Percentiles rank a stretch among this genome's conserved stretches.
Evolutionary conservation across 2,113 vertebrate genomes (phyloP).

Genomic region (Sphaerodactylus townsendi): DNA sequence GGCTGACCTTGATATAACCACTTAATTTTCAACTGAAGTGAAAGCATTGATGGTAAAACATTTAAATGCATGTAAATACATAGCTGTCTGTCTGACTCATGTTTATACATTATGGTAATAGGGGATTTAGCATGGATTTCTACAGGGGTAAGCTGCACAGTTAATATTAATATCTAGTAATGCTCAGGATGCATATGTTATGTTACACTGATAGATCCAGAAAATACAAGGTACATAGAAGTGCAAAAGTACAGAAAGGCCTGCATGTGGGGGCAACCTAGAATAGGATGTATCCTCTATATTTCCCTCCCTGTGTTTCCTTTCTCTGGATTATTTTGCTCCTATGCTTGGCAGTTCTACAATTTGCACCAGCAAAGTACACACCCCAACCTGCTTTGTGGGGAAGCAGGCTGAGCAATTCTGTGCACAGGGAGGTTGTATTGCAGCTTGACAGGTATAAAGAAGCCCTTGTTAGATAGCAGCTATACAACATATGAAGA

Average conservation of each 20-base stretch:
- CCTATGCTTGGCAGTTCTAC: background rate
- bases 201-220: conserved; percentile 56
- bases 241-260: background rate
- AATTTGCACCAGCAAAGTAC: background rate
- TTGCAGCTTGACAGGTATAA: background rate
- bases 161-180: conserved; percentile 24
- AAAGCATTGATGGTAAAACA: conserved; percentile 49
- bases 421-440: background rate
- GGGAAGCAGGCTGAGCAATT: background rate
- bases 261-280: background rate
- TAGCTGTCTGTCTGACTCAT: conserved; percentile 53
- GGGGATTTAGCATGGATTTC: conserved; percentile 55
- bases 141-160: conserved; percentile 23
- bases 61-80: conserved; percentile 53
- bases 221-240: conserved; percentile 27
- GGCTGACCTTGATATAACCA: conserved; percentile 43
- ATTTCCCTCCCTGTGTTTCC: background rate
- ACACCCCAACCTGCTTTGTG: background rate
- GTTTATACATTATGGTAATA: conserved; percentile 59
- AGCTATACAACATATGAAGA: background rate
- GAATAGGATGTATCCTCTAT: background rate
- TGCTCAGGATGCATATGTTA: conserved; percentile 38
- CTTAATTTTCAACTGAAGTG: conserved; percentile 45
- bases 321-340: background rate
- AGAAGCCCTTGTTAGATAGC: background rate